phyloP scores from a whole-genome alignment of 2,797 vertebrate species.

The Muraenolepis orangiensis region DNA sequence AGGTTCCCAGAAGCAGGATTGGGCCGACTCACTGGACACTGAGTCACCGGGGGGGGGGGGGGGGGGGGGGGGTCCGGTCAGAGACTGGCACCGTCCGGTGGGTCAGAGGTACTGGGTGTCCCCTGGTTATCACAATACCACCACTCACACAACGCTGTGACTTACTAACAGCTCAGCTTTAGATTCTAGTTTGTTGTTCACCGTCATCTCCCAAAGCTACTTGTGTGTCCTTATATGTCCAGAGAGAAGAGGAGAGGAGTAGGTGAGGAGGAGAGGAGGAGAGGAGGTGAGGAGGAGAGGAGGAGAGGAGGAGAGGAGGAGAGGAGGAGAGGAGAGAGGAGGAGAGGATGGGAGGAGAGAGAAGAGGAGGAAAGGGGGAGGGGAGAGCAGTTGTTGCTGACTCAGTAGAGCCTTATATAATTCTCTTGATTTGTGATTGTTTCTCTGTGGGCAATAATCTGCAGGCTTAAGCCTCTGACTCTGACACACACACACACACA shows the following conservation, averaged over 20 bases:
- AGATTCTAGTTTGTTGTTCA: background rate
- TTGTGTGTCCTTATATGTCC: background rate
- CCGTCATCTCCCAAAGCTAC: background rate
- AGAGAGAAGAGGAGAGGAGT: background rate
- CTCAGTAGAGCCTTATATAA: background rate
- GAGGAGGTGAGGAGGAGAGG: too few species aligned
- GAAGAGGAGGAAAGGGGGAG: too few species aligned
- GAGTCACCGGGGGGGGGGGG: slow-evolving; percentile 53
- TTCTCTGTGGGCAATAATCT: background rate
- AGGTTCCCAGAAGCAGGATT: slow-evolving; percentile 30
- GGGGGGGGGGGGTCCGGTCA: slow-evolving; percentile 3
- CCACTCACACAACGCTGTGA: slow-evolving; percentile 46
- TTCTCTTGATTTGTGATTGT: background rate
- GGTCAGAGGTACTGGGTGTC: background rate
- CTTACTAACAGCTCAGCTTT: slow-evolving; percentile 33
- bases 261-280: too few species aligned
- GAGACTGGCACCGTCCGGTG: slow-evolving; percentile 34
- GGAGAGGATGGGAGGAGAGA: too few species aligned
- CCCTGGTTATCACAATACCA: background rate
- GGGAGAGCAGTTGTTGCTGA: background rate
- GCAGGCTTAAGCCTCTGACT: background rate
- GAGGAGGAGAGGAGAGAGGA: too few species aligned
- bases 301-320: too few species aligned
- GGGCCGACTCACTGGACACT: slow-evolving; percentile 16
- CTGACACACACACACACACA: background rate